Conservation (phyloP, 2,113 vertebrate genomes). For the Apistogramma diplotaenia region DNA sequence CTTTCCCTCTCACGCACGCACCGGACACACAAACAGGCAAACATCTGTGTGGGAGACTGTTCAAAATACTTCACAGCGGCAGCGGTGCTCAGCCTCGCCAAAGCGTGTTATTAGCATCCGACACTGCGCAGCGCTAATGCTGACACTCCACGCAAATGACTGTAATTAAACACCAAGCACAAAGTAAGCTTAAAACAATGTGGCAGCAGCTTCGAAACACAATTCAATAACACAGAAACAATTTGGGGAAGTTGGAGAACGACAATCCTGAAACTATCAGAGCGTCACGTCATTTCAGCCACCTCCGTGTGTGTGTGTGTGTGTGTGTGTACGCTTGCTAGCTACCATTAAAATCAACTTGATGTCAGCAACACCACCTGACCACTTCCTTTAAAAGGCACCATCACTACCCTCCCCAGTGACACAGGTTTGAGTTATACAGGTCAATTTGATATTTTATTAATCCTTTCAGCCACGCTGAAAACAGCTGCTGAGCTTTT, state of each 20-base stretch:
- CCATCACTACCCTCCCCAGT: no score
- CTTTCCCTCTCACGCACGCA: background rate
- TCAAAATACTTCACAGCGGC: slow-evolving; percentile 52
- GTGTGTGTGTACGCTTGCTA: background rate
- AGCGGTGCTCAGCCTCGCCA: slow-evolving; percentile 50
- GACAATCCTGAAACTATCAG: slow-evolving; percentile 21
- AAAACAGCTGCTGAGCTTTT: background rate
- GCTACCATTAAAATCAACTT: background rate
- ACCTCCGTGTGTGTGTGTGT: background rate
- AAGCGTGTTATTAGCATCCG: slow-evolving; percentile 76
- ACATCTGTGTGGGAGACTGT: slow-evolving; percentile 65
- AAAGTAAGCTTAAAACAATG: slow-evolving; percentile 67
- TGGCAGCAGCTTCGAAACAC: slow-evolving; percentile 44
- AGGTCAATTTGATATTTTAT: background rate
- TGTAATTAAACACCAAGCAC: slow-evolving; percentile 74
- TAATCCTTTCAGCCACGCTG: background rate
- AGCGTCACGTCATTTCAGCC: background rate
- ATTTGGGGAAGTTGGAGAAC: slow-evolving; percentile 58
- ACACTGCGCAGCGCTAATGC: slow-evolving; percentile 51
- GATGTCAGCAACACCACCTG: background rate
- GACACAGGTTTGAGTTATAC: no score
- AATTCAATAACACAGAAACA: slow-evolving; percentile 43
- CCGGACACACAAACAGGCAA: slow-evolving; percentile 12
- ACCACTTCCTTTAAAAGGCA: background rate
- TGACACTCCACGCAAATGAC: slow-evolving; percentile 73